Base-by-base conservation (phyloP, 1,140 invertebrate genomes). In the Megalonaias nervosa region DNA sequence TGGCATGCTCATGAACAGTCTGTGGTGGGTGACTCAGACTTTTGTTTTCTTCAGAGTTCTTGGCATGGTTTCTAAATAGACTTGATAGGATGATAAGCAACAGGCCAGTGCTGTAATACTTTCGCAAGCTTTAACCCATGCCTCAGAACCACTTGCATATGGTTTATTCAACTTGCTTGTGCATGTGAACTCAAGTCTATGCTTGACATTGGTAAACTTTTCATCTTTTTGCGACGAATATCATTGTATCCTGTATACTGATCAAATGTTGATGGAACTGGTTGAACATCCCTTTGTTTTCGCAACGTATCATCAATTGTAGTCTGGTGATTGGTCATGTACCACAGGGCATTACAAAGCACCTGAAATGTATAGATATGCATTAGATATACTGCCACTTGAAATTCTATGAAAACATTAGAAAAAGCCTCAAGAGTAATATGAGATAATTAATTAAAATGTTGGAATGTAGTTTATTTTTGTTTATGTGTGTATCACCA, bases 311-410 rank as follows among this genome's bases (percentile, higher is more conserved):
- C 75, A 70, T 81, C 59, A 21, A 81, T 81, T 14, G 75, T 77
- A 16, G 56, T n/a, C 38, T 74, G 71, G 17, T 81, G 74, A 60
- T 81, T 81, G 4, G 74, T 81, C 6, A 74, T 15, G 26, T 81
- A 81, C 79, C 79, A 81, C 21, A 81, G 55, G 48, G 66, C 71
- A 70, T 77, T 81, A n/a, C 74, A 77, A 12, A 81, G 60, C 14
- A 77, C 79, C 79, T 81, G 60, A 31, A 80, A 80, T 6, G 58
- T 21, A 69, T 38, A 67, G 17, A 61, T 61, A 19, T 6, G 2
- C 60, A 21, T 19, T 6, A 61, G 17, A 61, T 61, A 19, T 61
- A 61, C 21, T 5, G 31, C 31, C 31, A 2, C 31, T 5, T 31
- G 31, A 31, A 31, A 31, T 31, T 31, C 31, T 31, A 31, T 31